These are phyloP conservation scores for Chelonia mydas DNA, from an alignment of 2,797 vertebrate genomes.

Conservation along the genomic window DNA sequence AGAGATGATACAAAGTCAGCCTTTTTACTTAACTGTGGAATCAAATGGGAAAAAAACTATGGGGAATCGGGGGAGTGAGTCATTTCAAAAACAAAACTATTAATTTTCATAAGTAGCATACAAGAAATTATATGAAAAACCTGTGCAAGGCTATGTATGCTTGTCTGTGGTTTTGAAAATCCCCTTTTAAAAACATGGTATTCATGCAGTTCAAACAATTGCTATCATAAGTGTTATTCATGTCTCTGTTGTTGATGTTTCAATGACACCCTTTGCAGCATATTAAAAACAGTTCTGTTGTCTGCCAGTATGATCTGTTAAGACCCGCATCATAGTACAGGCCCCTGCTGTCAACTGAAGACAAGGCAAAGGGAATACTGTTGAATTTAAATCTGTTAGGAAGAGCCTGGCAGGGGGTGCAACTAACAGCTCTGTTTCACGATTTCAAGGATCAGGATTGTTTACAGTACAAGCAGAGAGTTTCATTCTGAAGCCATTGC, in stretches of 20 bases:
- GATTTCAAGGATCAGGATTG: background rate
- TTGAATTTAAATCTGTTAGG: background rate
- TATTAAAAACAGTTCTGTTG: background rate
- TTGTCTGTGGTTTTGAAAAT: conserved; percentile 17
- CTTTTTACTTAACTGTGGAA: background rate
- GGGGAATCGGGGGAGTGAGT: background rate
- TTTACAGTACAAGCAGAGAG: background rate
- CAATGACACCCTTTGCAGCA: background rate
- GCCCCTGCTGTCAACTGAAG: background rate
- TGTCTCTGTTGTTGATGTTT: background rate
- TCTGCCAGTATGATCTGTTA: conserved; percentile 2
- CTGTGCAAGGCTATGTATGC: background rate
- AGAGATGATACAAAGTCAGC: background rate
- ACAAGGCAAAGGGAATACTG: background rate
- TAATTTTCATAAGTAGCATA: background rate
- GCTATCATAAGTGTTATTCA: background rate
- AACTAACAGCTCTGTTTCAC: background rate
- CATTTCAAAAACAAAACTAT: background rate
- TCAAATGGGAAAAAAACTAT: background rate
- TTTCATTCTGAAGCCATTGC: background rate
- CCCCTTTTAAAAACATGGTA: background rate
- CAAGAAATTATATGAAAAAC: background rate
- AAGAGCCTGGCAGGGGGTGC: background rate
- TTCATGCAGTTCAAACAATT: background rate
- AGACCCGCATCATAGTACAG: background rate